Evolutionary conservation across 1,140 invertebrate genomes (phyloP), one percentile per base, ranked within the genome.

Genomic region (Adelges cooleyi): DNA sequence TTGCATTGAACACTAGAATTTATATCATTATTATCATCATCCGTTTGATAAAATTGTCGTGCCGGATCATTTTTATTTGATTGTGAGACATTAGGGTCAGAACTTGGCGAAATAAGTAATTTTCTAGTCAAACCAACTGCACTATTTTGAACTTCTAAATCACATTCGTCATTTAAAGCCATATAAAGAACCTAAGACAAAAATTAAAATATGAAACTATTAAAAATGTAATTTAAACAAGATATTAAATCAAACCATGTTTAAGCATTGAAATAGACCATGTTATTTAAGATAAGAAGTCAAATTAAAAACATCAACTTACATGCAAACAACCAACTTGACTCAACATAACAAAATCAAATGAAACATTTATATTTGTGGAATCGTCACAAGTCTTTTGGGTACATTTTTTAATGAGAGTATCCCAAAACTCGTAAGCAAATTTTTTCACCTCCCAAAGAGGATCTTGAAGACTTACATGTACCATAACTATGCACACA

Each of bases 381-480:
- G 6, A 9, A 2, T 62, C n/a, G 44, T 18, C 2, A 23, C 18
- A 40, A 44, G 9, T 25, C 27, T 44, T 25, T 11, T 6, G 18
- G 4, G 27, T 33, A 27, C 13, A 20, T 2, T 20, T 48, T 29
- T 46, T 1, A 48, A 62, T 29, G 22, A 62, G 23, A 20, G 2
- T 46, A 62, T 20, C 6, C 56, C 56, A 62, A 62, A 62, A 62
- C 1, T 62, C 56, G 33, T 62, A 62, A 17, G 56, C 46, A 48
- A 62, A 62, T 22, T n/a, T 48, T 62, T 62, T 62, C 46, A 62
- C 56, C 46, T 62, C 56, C 56, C 56, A 62, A 1, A 62, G 42
- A 8, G 56, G 56, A 62, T 62, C 56, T 48, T 48, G 44, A 33
- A 33, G 29, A 8, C 56, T 62, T 15, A 62, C n/a, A 15, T 62